Percentiles rank a stretch among this genome's conserved stretches.
phyloP scores from a whole-genome alignment of 1,140 invertebrate species.

The Euglossa dilemma region DNA sequence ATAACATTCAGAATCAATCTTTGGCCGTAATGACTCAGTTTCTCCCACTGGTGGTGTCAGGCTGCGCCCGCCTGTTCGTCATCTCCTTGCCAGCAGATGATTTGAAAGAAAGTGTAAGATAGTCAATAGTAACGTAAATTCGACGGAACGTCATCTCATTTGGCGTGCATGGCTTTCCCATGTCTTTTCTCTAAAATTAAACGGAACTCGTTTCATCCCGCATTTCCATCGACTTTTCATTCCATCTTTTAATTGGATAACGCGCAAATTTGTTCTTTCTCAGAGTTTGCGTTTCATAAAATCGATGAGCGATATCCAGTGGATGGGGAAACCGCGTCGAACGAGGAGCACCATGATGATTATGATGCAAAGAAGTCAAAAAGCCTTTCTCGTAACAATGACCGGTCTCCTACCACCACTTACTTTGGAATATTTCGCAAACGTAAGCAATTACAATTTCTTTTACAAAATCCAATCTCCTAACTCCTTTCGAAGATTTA shows the following conservation, averaged over 20 bases:
- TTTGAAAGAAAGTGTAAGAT: slow-evolving; percentile 47
- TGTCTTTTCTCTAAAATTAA: neutral
- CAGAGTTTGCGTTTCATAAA: slow-evolving; percentile 40
- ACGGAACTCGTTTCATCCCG: too few species aligned
- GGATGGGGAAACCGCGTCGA: slow-evolving; percentile 26
- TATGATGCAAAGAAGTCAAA: slow-evolving; percentile 47
- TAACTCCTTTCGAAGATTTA: too few species aligned
- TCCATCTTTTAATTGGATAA: neutral
- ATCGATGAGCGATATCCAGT: slow-evolving; percentile 3
- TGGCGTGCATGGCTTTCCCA: neutral
- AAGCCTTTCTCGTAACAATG: slow-evolving; percentile 39
- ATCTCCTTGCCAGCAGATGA: slow-evolving; percentile 40
- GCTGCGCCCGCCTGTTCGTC: slow-evolving; percentile 58
- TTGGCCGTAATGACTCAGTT: slow-evolving; percentile 54
- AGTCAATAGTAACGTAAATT: neutral
- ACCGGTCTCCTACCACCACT: slow-evolving; percentile 47
- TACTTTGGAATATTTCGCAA: slow-evolving; percentile 56
- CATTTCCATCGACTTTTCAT: neutral
- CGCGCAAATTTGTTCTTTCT: neutral
- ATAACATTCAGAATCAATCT: slow-evolving; percentile 63
- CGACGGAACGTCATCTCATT: neutral
- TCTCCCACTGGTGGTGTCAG: slow-evolving; percentile 51
- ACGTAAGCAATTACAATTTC: slow-evolving; percentile 35
- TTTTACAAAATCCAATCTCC: too few species aligned
- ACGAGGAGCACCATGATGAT: slow-evolving; percentile 24